phyloP scores from a whole-genome alignment of 1,140 invertebrate species.

The Diorhabda sublineata region DNA sequence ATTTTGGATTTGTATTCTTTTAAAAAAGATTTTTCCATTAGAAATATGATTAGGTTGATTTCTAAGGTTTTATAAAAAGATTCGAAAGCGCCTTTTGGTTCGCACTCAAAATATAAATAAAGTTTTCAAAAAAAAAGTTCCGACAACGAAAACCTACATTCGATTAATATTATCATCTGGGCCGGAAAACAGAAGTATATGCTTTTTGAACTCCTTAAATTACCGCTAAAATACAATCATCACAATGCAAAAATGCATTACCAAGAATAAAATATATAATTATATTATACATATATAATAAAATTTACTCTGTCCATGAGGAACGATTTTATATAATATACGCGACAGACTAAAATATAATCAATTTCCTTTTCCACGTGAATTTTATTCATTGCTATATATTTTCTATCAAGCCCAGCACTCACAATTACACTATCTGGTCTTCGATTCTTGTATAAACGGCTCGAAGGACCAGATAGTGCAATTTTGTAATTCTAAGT shows the following conservation, averaged over 20 bases:
- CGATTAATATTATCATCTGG: neutral
- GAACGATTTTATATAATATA: constrained; percentile 32
- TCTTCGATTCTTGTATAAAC: no score
- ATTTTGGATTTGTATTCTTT: no score
- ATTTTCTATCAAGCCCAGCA: neutral
- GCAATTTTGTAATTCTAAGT: neutral
- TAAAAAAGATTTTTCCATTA: no score
- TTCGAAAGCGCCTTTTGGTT: no score
- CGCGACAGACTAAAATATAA: neutral
- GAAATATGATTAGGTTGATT: no score
- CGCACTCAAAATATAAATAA: no score
- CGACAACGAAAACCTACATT: no score
- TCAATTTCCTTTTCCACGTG: neutral
- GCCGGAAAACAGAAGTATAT: constrained; percentile 44
- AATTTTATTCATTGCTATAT: constrained; percentile 6
- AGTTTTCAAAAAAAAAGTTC: no score
- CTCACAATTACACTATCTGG: no score
- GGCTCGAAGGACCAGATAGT: no score
- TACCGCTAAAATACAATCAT: constrained; percentile 70
- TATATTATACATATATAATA: constrained; percentile 64
- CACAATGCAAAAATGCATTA: constrained; percentile 74
- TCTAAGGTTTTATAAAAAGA: no score
- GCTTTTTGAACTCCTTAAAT: constrained; percentile 54
- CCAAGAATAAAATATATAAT: constrained; percentile 75
- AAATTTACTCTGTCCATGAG: constrained; percentile 53